phyloP scores from a whole-genome alignment of 1,140 invertebrate genomes.

The Proales similis region DNA sequence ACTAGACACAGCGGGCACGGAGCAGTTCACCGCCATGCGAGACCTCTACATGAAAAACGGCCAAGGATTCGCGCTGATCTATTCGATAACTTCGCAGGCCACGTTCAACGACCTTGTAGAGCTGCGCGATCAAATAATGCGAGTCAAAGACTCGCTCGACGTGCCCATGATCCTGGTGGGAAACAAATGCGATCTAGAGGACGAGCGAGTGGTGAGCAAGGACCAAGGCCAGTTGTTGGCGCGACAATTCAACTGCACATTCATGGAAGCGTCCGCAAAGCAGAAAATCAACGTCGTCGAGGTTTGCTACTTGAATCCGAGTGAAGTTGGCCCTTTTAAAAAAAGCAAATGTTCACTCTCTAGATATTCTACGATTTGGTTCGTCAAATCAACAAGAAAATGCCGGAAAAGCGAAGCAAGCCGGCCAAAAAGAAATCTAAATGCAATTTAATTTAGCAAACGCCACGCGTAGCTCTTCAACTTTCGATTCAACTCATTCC shows the following conservation, averaged over 20 bases:
- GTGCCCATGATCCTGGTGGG: conserved; percentile 98
- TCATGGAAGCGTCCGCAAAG: conserved; percentile 99
- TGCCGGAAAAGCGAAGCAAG: not conserved
- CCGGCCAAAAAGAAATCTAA: conserved; percentile 10
- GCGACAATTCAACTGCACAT: conserved; percentile 65
- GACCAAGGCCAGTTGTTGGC: conserved; percentile 68
- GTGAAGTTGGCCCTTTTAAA: too few species aligned
- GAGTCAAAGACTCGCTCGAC: conserved; percentile 76
- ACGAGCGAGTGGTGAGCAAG: conserved; percentile 95
- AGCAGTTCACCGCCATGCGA: conserved; percentile 99
- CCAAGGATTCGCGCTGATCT: conserved; percentile 96
- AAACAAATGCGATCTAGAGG: conserved; percentile 98
- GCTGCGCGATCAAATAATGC: conserved; percentile 92
- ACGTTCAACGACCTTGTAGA: conserved; percentile 99
- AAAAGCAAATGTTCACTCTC: too few species aligned
- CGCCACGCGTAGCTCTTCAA: too few species aligned
- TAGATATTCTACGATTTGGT: conserved; percentile 35
- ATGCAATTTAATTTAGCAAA: too few species aligned
- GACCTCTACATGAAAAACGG: conserved; percentile 99
- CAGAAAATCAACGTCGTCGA: conserved; percentile 98
- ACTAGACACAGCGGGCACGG: conserved; percentile 96
- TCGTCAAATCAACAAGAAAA: conserved; percentile 31
- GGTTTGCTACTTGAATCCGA: too few species aligned
- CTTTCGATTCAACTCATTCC: too few species aligned
- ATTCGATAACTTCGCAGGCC: conserved; percentile 97